Evolutionary conservation across 2,797 vertebrate species (phyloP), one percentile per base, ranked within the genome.

Genomic region (Sebastolobus altivelis): DNA sequence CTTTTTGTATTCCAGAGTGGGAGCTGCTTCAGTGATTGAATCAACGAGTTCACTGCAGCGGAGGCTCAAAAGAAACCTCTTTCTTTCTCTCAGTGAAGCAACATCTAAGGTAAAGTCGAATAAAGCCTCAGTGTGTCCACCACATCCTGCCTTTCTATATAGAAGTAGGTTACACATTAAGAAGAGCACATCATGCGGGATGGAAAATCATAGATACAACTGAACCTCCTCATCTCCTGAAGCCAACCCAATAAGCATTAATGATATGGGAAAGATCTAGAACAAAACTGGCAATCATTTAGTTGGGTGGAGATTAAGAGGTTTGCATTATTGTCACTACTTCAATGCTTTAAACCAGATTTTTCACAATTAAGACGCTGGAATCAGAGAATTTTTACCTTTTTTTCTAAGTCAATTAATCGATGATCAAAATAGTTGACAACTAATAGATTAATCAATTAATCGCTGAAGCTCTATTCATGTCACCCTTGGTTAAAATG

Each of bases 1-100:
- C 18, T 71, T 79, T 88, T 82, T 85, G 71, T 87, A 83, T 88
- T 83, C 62, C 63, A 68, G 60, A 71, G 78, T 55, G 67, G 77
- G 75, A 62, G 70, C 76, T 72, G 61, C 62, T 40, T 54, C 58
- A 27, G 72, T 88, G 65, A 90, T 80, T 85, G 81, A 92, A 84
- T 80, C 31, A 75, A 87, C 72, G 49, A 72, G 76, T 59, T 87
- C 65, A 58, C 77, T 37, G 82, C 72, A 59, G 73, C 63, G 69
- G 71, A 87, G 69, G 67, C 68, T 78, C 80, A 82, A 72, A 85
- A 77, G 62, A 63, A 82, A 43, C 25, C 59, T 75, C 68, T 67
- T 62, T 72, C 73, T 58, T 68, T 63, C 66, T 25, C 58, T 77
- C 70, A 72, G 43, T 35, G 66, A 54, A 46, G 72, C 12, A 66